Evolutionary conservation across 2,888 invertebrate species (phyloP), one percentile per base, ranked within the genome.

Genomic region (Prosopocoilus inquinatus): DNA sequence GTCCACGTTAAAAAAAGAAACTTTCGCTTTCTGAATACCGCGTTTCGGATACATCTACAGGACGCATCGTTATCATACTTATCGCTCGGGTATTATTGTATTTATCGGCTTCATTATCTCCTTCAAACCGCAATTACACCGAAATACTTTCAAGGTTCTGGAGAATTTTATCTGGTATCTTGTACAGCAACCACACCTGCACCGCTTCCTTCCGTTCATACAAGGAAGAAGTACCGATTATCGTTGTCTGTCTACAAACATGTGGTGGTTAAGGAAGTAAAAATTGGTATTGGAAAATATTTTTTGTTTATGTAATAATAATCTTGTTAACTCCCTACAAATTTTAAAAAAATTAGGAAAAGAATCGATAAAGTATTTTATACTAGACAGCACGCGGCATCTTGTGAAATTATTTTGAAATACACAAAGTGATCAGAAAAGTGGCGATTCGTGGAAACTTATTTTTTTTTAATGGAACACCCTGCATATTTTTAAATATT

Each of bases 191-290:
- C 53, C 53, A 61, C 48, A 52, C 54, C 51, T 44, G 53, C 28
- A 55, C 65, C 64, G 58, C 65, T 66, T 66, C 65, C 65, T 66
- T 66, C 65, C 63, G 57, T 46, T 34, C 39, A 41, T 53, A 53
- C 55, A 55, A 55, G 60, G 60, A 59, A 57, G 55, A 50, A 39
- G 65, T 48, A 15, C 9, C 59, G 63, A 55, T 51, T 50, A 38
- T 50, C 50, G 53, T 62, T 65, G 64, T 65, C 64, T 63, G 62
- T 61, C 64, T 61, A 50, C 33, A 16, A 12, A 28, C 41, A 11
- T 36, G 12, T 41, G 7, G 20, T 41, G 41, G 41, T 41, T 41
- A 15, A 15, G 15, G 13, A 13, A 15, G 12, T 41, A 16, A 41
- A 41, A 41, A 41, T 15, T 13, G 16, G 15, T 16, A 41, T 41